Evolutionary conservation across 2,888 invertebrate species (phyloP), one percentile per base, ranked within the genome.

Genomic region (Drosophila trichaetosa): DNA sequence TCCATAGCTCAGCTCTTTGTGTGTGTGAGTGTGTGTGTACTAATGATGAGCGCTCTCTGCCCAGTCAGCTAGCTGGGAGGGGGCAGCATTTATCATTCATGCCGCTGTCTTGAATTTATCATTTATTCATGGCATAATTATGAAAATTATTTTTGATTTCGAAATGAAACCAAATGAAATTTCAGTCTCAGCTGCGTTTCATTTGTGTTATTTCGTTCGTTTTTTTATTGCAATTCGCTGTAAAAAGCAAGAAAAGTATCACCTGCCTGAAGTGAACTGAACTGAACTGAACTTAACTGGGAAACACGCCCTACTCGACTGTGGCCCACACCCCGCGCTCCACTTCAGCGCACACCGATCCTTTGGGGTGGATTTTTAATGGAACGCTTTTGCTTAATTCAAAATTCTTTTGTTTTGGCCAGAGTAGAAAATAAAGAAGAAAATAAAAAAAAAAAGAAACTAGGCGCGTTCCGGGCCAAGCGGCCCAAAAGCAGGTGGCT

Each of bases 361-460:
- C 72, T 72, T 73, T 79, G 83, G 89, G 89, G 87, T 87, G 85
- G 86, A 81, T 85, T 87, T 82, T 82, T 81, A 75, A 78, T 87
- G 86, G 76, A 80, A 89, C 85, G 83, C 87, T 85, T 89, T 87
- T 76, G 79, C 87, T 87, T 88, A 81, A 89, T 87, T 85, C 80
- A 74, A 80, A 89, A 87, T 87, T 87, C 88, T 85, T 87, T 87
- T 82, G 79, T 84, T 89, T 83, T 73, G 71, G 66, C 63, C 73
- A 74, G 58, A 66, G 40, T 27, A 49, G 29, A 51, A 57, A 48
- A 51, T 36, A 42, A 38, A 48, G 51, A 18, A 24, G 6, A 8
- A 62, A 29, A 29, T 29, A 29, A 33, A 60, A 68, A 48, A 58
- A 29, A 58, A 29, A 56, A 11, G 40, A 69, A 82, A 76, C 80